Evolutionary conservation across 2,113 vertebrate species (phyloP), one percentile per base, ranked within the genome.

Genomic region (Zapornia atra): DNA sequence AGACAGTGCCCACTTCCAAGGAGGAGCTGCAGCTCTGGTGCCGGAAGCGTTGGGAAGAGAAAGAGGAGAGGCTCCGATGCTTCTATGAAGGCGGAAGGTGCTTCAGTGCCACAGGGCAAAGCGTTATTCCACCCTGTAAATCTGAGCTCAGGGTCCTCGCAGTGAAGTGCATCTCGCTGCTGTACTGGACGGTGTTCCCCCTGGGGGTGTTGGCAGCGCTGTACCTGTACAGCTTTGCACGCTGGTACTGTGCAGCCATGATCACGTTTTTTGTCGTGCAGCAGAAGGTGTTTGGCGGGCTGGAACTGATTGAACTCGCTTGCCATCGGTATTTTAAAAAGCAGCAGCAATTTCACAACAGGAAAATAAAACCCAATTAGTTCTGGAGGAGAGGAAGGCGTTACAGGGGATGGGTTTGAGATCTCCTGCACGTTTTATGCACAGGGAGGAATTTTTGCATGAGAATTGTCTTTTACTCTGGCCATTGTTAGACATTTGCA

Each of bases 241-340:
- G 98, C n/a, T 97, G 99, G 98, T 99, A 99, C 97, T 98, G 98
- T 54, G 88, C 98, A n/a, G 40, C 98, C 51, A 68, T 98, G 97
- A 80, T 98, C 24, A 11, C 97, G 28, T 93, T 99, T 36, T 99
- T 98, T 16, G 60, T 98, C 19, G 95, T 94, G 46, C 99, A 99
- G 96, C 99, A 99, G 42, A 98, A 98, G 97, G 12, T 99, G 20
- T 97, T 98, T 25, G 99, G 99, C 11, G 99, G 99, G 60, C 89
- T 99, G 68, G 99, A 99, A 97, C 94, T 99, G 83, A 96, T 99
- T 51, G 99, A 99, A 98, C 92, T 99, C 69, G 97, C 98, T 59
- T 99, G 99, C 78, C 98, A 99, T 89, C 98, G 31, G 4, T 98
- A 98, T 92, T 98, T 98, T 97, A 98, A 96, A 85, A 98, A 94